Base-by-base conservation (phyloP, 2,797 vertebrate genomes). In the Acrocephalus scirpaceus region DNA sequence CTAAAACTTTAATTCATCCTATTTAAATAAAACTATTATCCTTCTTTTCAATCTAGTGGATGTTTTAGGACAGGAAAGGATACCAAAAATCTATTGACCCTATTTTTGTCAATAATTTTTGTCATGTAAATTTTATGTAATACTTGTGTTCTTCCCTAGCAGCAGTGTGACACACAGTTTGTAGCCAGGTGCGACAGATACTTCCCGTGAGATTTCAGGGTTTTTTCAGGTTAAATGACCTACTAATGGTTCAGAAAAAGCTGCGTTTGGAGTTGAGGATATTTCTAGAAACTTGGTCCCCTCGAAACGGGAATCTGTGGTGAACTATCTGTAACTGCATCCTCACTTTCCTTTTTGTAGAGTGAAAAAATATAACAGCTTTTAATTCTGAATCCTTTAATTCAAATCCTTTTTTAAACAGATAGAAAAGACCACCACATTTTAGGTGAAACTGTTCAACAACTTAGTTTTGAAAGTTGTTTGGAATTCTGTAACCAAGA, bases 391-490 rank as follows among this genome's bases (percentile, higher is more conserved):
- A 74, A 51, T 89, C 94, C 92, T 71, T 47, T 87, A 67, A 54
- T 80, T 78, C 36, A 82, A 62, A 30, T 64, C 53, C 34, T 81
- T 89, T 97, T 97, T 90, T 89, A 71, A 83, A 93, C 26, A 54
- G 72, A 84, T 77, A 82, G 57, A 42, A 56, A 64, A 57, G 44
- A 40, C 4, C 19, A n/a, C 23, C 27, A 40, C 53, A 16, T 94
- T 97, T 96, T 95, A 92, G 92, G 92, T 17, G 23, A 76, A 93
- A 95, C 86, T 38, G 71, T 86, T 97, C 56, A 95, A 92, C 95
- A 97, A 94, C 95, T 97, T 95, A 64, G 93, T 97, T 98, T 97
- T 96, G 96, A 80, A 97, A 97, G 94, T 97, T 97, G 95, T 97
- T 97, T 90, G 91, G 92, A 93, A 95, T 92, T 94, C 30, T 92